These are phyloP conservation scores for Manis javanica DNA, from an alignment of 2,797 vertebrate species.

Conservation along the genomic window DNA sequence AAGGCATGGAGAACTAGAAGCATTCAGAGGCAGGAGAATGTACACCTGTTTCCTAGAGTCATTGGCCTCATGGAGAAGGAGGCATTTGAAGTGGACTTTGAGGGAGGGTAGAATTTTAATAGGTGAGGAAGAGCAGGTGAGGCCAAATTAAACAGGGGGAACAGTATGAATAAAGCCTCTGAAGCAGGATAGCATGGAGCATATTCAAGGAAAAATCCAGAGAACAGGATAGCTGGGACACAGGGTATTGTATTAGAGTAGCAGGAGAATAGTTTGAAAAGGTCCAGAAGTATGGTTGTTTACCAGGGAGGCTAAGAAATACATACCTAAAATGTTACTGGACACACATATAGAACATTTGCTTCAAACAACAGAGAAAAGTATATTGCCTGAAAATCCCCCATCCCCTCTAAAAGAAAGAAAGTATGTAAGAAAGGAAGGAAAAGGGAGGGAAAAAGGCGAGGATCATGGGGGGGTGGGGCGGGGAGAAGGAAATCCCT, in stretches of 20 bases:
- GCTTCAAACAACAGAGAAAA: not conserved
- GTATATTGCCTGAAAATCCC: not conserved
- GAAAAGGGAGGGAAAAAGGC: fast-evolving
- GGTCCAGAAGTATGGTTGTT: not conserved
- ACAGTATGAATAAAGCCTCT: not conserved
- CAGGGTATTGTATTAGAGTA: not conserved
- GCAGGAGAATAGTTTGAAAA: not conserved
- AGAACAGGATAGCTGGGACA: not conserved
- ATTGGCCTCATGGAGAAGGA: not conserved
- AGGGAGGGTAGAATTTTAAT: not conserved
- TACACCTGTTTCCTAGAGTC: not conserved
- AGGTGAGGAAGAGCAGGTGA: not conserved
- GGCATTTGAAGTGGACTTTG: not conserved
- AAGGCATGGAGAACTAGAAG: not conserved
- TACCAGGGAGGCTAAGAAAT: not conserved
- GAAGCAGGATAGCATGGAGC: fast-evolving
- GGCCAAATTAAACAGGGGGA: not conserved
- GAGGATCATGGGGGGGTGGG: too few species aligned
- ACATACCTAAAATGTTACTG: not conserved
- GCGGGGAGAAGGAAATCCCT: not conserved
- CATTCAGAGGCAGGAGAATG: not conserved
- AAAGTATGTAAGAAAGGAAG: not conserved
- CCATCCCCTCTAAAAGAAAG: not conserved
- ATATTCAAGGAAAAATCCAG: not conserved
- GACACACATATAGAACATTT: too few species aligned